These are phyloP conservation scores for Oceanodroma leucorhoa DNA, from an alignment of 2,797 vertebrate species.

Conservation along the genomic window DNA sequence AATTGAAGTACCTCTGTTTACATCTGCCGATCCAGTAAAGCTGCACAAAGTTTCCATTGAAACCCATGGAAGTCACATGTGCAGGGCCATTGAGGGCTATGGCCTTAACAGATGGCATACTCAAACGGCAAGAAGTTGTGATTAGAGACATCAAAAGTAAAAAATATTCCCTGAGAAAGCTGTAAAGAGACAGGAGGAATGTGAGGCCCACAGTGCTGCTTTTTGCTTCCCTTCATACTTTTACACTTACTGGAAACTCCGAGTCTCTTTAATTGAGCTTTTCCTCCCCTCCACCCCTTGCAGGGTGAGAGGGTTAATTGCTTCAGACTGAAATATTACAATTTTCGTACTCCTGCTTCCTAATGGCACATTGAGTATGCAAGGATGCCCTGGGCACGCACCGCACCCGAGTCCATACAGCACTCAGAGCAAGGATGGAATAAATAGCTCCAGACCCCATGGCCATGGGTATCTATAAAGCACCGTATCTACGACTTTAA, in stretches of 20 bases:
- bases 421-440: not conserved
- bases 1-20: not conserved
- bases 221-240: constrained; percentile 34
- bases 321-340: constrained; percentile 2
- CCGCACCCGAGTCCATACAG: not conserved
- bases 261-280: constrained; percentile 19
- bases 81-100: not conserved
- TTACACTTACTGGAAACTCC: constrained; percentile 18
- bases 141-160: constrained; percentile 12
- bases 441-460: not conserved
- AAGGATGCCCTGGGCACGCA: not conserved
- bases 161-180: constrained; percentile 16
- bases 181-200: constrained; percentile 34
- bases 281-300: not conserved
- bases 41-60: not conserved
- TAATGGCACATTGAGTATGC: not conserved
- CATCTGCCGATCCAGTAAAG: not conserved
- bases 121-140: not conserved
- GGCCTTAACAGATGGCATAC: constrained; percentile 12
- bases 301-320: constrained; percentile 21
- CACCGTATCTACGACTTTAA: not conserved
- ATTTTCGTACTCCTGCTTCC: not conserved
- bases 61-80: not conserved
- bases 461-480: not conserved
- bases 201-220: not conserved